These are phyloP conservation scores for Hyposoter dolosus DNA, from an alignment of 2,888 invertebrate species.

Conservation along the genomic window DNA sequence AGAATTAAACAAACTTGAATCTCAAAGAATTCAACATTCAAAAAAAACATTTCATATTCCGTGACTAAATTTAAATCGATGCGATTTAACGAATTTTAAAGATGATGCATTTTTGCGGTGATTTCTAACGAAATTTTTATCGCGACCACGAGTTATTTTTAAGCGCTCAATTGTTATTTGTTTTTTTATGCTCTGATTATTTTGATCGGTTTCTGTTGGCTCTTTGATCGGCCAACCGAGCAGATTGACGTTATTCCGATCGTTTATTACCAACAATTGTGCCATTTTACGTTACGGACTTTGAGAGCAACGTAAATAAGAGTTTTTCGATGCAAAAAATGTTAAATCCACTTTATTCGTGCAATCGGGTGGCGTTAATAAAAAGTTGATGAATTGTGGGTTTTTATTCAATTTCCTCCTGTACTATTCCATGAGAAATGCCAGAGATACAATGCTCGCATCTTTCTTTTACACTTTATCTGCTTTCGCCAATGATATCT, in stretches of 20 bases:
- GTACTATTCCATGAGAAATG: not conserved
- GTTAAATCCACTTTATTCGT: not conserved
- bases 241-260: not conserved
- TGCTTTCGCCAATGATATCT: conserved; percentile 40
- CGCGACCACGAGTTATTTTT: conserved; percentile 12
- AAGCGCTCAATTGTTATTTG: not conserved
- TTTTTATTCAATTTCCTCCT: not conserved
- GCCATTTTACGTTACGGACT: not conserved
- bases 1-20: not conserved
- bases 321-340: not conserved
- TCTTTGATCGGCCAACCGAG: not conserved
- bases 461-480: not conserved
- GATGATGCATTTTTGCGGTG: not conserved
- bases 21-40: not conserved
- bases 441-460: not conserved
- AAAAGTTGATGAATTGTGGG: not conserved
- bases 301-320: not conserved
- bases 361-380: not conserved
- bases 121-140: not conserved
- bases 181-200: conserved; percentile 28
- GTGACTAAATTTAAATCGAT: too few species aligned
- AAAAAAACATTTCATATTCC: too few species aligned
- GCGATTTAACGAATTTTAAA: not conserved
- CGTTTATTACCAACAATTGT: not conserved
- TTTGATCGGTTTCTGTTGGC: not conserved